Evolutionary conservation across 2,888 invertebrate species (phyloP).

Genomic region (Scaptomyza reducta): DNA sequence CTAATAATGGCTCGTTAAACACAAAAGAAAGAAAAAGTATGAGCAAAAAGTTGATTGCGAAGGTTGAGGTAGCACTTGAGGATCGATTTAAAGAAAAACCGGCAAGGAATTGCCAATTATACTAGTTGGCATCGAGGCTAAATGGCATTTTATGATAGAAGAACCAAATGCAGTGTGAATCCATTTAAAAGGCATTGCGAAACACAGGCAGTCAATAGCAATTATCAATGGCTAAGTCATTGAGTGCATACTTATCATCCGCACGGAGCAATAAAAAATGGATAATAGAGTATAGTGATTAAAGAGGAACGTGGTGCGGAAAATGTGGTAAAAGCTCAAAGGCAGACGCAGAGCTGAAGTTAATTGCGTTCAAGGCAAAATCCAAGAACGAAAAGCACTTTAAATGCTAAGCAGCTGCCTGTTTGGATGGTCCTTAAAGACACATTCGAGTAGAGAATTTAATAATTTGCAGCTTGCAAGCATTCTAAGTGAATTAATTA

Average conservation of each 20-base stretch:
- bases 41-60: constrained; percentile 3
- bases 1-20: background rate
- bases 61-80: constrained; percentile 19
- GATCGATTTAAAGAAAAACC: constrained; percentile 47
- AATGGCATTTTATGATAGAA: constrained; percentile 35
- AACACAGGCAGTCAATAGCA: constrained; percentile 34
- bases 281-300: background rate
- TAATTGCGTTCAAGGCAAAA: constrained; percentile 64
- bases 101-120: constrained; percentile 38
- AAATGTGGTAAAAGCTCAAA: constrained; percentile 16
- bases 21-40: background rate
- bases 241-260: constrained; percentile 41
- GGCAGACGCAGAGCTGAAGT: constrained; percentile 4
- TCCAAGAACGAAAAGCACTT: constrained; percentile 53
- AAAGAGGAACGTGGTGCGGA: background rate
- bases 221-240: constrained; percentile 70
- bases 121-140: constrained; percentile 31
- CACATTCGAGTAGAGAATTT: constrained; percentile 49
- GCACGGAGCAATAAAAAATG: constrained; percentile 26
- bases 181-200: constrained; percentile 30
- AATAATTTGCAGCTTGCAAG: constrained; percentile 50
- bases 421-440: constrained; percentile 17
- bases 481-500: constrained; percentile 62
- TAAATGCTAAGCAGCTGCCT: constrained; percentile 59
- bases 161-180: constrained; percentile 17